Base-by-base conservation (phyloP, 2,888 invertebrate genomes). In the Xylota sylvarum region DNA sequence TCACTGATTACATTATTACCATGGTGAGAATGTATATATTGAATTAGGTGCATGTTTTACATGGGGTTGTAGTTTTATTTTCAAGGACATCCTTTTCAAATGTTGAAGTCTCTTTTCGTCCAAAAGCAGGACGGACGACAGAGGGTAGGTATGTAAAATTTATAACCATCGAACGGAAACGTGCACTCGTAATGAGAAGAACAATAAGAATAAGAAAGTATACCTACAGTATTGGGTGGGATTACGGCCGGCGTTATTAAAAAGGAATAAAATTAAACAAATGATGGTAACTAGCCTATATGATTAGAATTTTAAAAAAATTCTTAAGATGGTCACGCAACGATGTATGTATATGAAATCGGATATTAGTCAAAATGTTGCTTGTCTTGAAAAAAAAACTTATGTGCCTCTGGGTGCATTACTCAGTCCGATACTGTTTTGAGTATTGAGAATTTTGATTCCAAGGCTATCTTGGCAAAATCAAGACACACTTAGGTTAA, bases 31-130 rank as follows among this genome's bases (percentile, higher is more conserved):
- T 67, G 55, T 17, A 52, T 50, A 52, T 52, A 46, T 12, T 48
- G 55, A 14, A 19, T 35, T 35, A 30, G 19, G 32, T 40, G 76
- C 64, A 74, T 64, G 76, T 65, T 76, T 17, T 9, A 62, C 50
- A 64, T 30, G 56, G 50, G 9, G 30, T 12, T 58, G 77, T 82
- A 14, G 86, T 86, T 82, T 86, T 82, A 82, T 86, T 86, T 86
- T 86, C 86, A 86, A 86, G 86, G 86, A 86, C 86, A 86, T 86
- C 86, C 86, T 86, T 78, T 82, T 86, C 86, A 86, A 86, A 77
- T 86, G 70, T 43, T 73, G 77, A 86, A 82, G 73, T 69, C 81
- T 86, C 58, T 56, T 58, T n/a, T 14, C 14, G 9, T n/a, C 23
- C 23, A 3, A 23, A 23, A 3, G 23, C 23, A n/a, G 56, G 23